phyloP scores from a whole-genome alignment of 2,888 invertebrate species.

The Melitaea athalia region DNA sequence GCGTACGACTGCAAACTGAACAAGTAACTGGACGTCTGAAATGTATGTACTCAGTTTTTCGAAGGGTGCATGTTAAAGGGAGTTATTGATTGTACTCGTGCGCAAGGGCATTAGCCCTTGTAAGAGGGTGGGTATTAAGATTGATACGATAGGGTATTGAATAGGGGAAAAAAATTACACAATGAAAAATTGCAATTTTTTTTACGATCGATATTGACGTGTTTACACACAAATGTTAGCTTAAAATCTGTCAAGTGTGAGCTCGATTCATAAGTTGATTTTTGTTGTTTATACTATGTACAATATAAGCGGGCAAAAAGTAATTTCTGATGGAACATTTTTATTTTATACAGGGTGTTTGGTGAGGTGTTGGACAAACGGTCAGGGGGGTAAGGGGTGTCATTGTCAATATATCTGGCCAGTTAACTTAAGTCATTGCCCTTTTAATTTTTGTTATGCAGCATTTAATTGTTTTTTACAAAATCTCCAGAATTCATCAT shows the following conservation, averaged over 20 bases:
- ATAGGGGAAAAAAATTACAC: slow-evolving; percentile 1
- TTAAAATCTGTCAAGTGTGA: neutral
- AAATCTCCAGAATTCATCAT: too few species aligned
- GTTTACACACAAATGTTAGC: slow-evolving; percentile 8
- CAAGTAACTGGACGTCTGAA: neutral
- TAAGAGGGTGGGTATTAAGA: slow-evolving; percentile 48
- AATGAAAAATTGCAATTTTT: slow-evolving; percentile 3
- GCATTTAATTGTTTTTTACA: too few species aligned
- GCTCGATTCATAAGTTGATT: neutral
- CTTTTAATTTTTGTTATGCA: too few species aligned
- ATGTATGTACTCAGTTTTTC: slow-evolving; percentile 36
- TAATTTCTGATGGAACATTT: too few species aligned
- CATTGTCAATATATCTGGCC: too few species aligned
- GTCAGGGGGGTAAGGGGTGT: too few species aligned
- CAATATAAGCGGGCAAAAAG: too few species aligned
- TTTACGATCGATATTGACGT: slow-evolving; percentile 12
- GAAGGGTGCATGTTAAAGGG: slow-evolving; percentile 54
- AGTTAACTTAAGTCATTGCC: too few species aligned
- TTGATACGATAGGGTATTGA: slow-evolving; percentile 8
- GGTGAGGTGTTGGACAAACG: too few species aligned
- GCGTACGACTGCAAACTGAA: slow-evolving; percentile 53
- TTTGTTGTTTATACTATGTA: neutral
- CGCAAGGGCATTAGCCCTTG: slow-evolving; percentile 64
- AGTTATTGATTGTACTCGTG: slow-evolving; percentile 74
- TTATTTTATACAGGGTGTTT: too few species aligned